Conservation (phyloP, 2,888 invertebrate genomes). For the Plemyria rubiginata region DNA sequence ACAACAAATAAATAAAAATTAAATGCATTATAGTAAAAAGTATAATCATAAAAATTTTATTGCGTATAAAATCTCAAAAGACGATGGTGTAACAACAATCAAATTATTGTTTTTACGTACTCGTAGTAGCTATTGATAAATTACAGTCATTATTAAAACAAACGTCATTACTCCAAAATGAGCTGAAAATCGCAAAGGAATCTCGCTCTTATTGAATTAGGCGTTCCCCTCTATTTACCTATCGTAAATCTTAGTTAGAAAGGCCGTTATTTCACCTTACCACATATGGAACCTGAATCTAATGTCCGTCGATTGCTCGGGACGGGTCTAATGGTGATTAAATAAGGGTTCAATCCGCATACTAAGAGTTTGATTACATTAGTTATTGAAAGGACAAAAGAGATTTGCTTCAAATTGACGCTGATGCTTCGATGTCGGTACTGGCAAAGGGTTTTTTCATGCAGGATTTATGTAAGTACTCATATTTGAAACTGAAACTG, state of each 20-base stretch:
- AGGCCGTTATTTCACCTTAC: constrained; percentile 38
- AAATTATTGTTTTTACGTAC: too few species aligned
- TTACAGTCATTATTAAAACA: neutral
- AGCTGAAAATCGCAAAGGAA: constrained; percentile 14
- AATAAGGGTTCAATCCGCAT: constrained; percentile 51
- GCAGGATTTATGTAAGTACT: constrained; percentile 7
- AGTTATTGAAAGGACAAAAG: constrained; percentile 40
- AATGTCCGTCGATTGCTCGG: constrained; percentile 52
- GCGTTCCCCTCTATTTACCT: constrained; percentile 28
- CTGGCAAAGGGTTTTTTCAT: constrained; percentile 3
- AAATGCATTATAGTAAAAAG: too few species aligned
- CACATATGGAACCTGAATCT: constrained; percentile 40
- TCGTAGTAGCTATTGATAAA: too few species aligned
- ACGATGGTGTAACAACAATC: neutral
- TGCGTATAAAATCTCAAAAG: too few species aligned
- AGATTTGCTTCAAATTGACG: constrained; percentile 34
- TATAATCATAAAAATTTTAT: too few species aligned
- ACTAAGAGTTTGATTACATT: constrained; percentile 42
- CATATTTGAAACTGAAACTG: too few species aligned
- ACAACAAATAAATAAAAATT: too few species aligned
- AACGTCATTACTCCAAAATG: constrained; percentile 7
- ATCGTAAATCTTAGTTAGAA: constrained; percentile 44
- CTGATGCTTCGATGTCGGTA: constrained; percentile 1
- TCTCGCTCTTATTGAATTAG: constrained; percentile 26
- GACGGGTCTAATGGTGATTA: constrained; percentile 57